A percentile compares a stretch with the other conserved stretches of the same genome.
Conservation (phyloP, 1,140 invertebrate species). For the Nymphalis io region DNA sequence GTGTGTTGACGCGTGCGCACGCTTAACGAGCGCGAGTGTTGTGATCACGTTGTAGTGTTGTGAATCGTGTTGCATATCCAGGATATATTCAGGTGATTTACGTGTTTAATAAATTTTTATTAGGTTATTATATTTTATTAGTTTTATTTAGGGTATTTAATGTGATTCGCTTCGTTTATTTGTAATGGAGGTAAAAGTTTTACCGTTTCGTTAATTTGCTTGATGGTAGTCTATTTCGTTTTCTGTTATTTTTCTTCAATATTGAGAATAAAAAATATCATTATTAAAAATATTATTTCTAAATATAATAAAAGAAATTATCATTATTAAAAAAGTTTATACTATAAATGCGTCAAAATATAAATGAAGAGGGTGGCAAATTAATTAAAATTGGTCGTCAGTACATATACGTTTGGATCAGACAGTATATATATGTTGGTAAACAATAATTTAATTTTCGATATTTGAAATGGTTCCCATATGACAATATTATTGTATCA, state of each 20-base stretch:
- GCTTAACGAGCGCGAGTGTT: constrained; percentile 22
- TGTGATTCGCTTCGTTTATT: not conserved
- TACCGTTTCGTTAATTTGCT: constrained; percentile 5
- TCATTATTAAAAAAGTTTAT: no score
- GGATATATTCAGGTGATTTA: constrained; percentile 16
- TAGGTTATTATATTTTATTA: not conserved
- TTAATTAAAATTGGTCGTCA: no score
- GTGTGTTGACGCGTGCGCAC: constrained; percentile 23
- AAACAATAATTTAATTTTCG: no score
- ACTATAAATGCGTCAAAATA: no score
- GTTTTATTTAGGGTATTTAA: not conserved
- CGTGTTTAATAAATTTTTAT: not conserved
- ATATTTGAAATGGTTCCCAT: no score
- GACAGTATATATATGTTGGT: no score
- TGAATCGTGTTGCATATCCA: constrained; percentile 27
- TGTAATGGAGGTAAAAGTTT: not conserved
- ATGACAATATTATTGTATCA: not conserved
- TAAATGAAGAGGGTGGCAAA: no score
- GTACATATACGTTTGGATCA: no score
- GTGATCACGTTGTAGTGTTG: constrained; percentile 11
- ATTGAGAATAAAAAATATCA: not conserved
- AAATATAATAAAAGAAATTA: no score
- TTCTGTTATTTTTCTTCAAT: not conserved
- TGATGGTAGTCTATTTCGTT: not conserved
- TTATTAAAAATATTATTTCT: no score